Conservation (phyloP, 2,888 invertebrate genomes). For the Chrysopilus asiliformis region DNA sequence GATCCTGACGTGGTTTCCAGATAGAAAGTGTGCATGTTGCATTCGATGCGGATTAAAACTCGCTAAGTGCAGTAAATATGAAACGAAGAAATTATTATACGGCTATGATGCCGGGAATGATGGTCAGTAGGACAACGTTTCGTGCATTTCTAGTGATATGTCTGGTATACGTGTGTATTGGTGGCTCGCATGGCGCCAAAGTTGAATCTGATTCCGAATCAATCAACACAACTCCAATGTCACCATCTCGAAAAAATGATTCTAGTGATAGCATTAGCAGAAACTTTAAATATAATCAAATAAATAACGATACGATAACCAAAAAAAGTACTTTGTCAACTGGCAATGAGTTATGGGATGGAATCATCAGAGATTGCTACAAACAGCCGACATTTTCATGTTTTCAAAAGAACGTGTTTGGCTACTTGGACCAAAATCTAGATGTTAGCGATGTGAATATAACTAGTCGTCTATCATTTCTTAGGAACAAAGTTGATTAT, state of each 20-base stretch:
- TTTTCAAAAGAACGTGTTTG: constrained; percentile 61
- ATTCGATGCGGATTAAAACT: no score
- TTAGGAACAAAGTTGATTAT: constrained; percentile 47
- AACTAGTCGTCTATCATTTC: constrained; percentile 49
- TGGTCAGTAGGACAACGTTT: neutral
- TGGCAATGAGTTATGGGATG: constrained; percentile 59
- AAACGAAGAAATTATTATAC: neutral
- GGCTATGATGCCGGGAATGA: neutral
- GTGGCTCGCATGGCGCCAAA: no score
- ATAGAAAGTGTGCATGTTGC: no score
- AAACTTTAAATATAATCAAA: neutral
- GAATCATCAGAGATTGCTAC: constrained; percentile 57
- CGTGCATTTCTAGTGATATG: no score
- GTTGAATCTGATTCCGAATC: no score
- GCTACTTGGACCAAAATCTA: constrained; percentile 55
- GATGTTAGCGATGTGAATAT: constrained; percentile 51
- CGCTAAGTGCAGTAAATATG: no score
- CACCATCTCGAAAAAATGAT: neutral
- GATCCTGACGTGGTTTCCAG: no score
- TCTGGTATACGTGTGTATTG: no score
- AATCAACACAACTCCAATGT: neutral
- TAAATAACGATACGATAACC: neutral
- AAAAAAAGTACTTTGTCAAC: constrained; percentile 21
- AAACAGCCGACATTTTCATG: constrained; percentile 53
- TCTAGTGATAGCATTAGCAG: neutral